Base-by-base conservation (phyloP, 64 coral and sea anemone species). In the Exaiptasia diaphana region DNA sequence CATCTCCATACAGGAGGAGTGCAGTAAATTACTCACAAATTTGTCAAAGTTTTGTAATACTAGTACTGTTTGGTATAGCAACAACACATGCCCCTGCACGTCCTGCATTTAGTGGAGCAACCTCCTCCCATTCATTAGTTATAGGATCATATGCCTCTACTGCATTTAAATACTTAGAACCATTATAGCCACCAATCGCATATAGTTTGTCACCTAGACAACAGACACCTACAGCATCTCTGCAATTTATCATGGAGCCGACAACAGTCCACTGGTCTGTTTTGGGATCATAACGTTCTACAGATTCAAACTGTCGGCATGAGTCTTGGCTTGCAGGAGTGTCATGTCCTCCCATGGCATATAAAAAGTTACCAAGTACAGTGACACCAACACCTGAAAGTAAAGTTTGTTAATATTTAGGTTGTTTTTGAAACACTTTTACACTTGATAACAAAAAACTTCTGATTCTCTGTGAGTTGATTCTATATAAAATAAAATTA, bases 261-360 rank as follows among this genome's bases (percentile, higher is more conserved):
- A 99, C 76, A 85, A 99, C 93, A 10, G 95, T 99, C 95, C 95
- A 99, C 35, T 99, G 89, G 84, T 99, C 95, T 42, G 95, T 93
- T 31, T 99, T 99, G 0, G 95, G 95, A 26, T 99, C 86, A 53
- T 99, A 99, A 11, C 95, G 86, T 52, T 99, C 95, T 0, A 99
- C 95, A 28, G 95, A 99, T 31, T 99, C 95, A 89, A 99, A 99
- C 53, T 99, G 95, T 41, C 90, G 80, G 24, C 89, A 99, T 36
- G 81, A 93, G 21, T 99, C 95, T 78, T 99, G 95, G 73, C 95
- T 99, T 0, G 95, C 95, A 21, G 95, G 95, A 17, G 90, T 90
- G 73, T 99, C 95, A 69, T 99, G 95, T 15, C 95, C 95, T 54
- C 95, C 95, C 74, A 99, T 87, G 7, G 95, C 95, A 88, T 99